Evolutionary conservation across 1,140 invertebrate species (phyloP).

Genomic region (Pseudachorutes palmiensis): DNA sequence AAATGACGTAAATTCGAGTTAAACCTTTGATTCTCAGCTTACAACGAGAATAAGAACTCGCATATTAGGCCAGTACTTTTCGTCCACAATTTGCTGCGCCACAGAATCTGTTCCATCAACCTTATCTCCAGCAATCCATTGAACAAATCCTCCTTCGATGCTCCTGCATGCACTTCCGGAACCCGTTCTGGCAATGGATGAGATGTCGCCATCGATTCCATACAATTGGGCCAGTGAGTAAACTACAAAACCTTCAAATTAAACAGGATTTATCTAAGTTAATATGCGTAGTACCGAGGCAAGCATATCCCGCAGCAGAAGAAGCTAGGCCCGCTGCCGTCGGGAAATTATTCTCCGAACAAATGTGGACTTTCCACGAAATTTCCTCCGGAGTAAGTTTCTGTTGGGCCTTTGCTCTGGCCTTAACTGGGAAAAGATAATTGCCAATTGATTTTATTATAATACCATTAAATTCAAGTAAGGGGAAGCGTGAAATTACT

Average conservation of each 20-base stretch:
- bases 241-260: slow-evolving; percentile 45
- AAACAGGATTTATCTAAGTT: background rate
- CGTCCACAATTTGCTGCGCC: slow-evolving; percentile 62
- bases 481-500: slow-evolving; percentile 46
- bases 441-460: background rate
- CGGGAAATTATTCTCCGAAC: slow-evolving; percentile 96
- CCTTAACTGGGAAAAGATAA: slow-evolving; percentile 24
- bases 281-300: slow-evolving; percentile 60
- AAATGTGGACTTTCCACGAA: slow-evolving; percentile 73
- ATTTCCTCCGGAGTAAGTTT: slow-evolving; percentile 42
- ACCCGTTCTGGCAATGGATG: slow-evolving; percentile 71
- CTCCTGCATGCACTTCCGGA: slow-evolving; percentile 93
- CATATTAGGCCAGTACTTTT: slow-evolving; percentile 83
- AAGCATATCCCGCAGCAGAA: slow-evolving; percentile 95
- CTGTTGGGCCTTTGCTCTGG: slow-evolving; percentile 42
- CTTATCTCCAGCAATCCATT: slow-evolving; percentile 69
- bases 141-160: slow-evolving; percentile 85
- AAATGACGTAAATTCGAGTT: too few relatives aligned
- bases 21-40: too few relatives aligned
- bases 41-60: slow-evolving; percentile 82
- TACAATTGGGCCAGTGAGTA: slow-evolving; percentile 67
- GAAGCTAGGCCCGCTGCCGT: slow-evolving; percentile 96
- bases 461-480: background rate
- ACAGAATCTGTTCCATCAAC: slow-evolving; percentile 72
- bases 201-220: slow-evolving; percentile 69